Base-by-base conservation (phyloP, 2,888 invertebrate genomes). In the Anoncus sp. region DNA sequence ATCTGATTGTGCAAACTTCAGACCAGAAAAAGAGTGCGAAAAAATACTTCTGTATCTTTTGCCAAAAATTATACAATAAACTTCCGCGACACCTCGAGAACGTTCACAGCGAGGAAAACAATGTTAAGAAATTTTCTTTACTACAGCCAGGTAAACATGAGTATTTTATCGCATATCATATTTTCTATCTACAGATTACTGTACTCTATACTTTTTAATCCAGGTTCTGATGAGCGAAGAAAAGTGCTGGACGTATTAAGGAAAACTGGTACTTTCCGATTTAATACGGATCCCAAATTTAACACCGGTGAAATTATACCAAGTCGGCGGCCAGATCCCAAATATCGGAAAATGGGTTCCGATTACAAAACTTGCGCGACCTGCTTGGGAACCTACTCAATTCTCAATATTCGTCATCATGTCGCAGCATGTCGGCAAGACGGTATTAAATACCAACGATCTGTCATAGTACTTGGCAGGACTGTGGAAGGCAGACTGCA, bases 71-170 rank as follows among this genome's bases (percentile, higher is more conserved):
- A 4, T 35, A 62, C 12, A 63, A 10, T 7, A 71, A 71, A 38
- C 16, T 71, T 6, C 62, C 38, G n/a, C 31, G 71, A 16, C 71
- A 71, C 14, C 31, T 62, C 20, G 71, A 71, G 16, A 16, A 38
- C 16, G 51, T 60, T 9, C 62, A 63, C 51, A 27, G 27, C 7
- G 24, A 35, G 31, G 22, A 63, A 72, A 12, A 16, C 7, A 62
- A 49, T 7, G 65, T 65, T 14, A 4, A 65, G 60, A 18, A 14
- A 35, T 63, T 72, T 65, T 22, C 51, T 9, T 7, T 12, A 1
- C 22, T 66, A 24, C 18, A 3, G 7, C 31, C 22, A 16, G 16
- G 1, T 27, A 57, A 47, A 45, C 3, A 5, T 3, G 31, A 31
- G 4, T 31, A 31, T 31, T 31, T 31, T 31, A 31, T 5, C 7